Base-by-base conservation (phyloP, 2,888 invertebrate genomes). In the Caprella mutica region DNA sequence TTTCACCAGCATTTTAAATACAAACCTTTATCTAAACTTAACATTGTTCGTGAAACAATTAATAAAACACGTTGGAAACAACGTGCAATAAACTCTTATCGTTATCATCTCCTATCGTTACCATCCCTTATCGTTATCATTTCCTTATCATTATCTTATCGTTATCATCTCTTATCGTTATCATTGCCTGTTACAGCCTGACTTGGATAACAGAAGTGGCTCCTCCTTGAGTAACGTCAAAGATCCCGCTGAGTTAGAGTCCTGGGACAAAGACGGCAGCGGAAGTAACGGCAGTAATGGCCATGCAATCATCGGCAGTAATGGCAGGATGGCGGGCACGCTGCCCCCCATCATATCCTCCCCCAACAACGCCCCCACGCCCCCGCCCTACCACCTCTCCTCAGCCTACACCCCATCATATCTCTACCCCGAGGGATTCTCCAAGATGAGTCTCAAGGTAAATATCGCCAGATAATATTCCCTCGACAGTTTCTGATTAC, bases 221-320 rank as follows among this genome's bases (percentile, higher is more conserved):
- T 64, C 64, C 2, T 64, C 64, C 8, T 39, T 64, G 58, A 64
- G 64, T 44, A 64, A 57, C 53, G 29, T 27, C 48, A 62, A 62
- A 52, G 62, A 62, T 19, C 5, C 54, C 4, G 29, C 56, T 8
- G 60, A 56, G 8, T 27, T 55, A 44, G 53, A 42, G 35, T 38
- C 43, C 12, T 60, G 60, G 51, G 64, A 64, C 24, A 60, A 64
- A 26, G 59, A 59, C 12, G 44, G 33, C 8, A n/a, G n/a, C n/a
- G n/a, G n/a, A n/a, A n/a, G n/a, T n/a, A n/a, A n/a, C 3, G 48
- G 48, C 29, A 33, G 33, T 33, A 14, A 14, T 12, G 30, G 48
- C 48, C 29, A 21, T 9, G 30, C 27, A 9, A 27, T 48, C 19
- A 21, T 21, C 5, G 48, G 39, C 3, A 56, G 46, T 17, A 44